Evolutionary conservation across 1,140 invertebrate species (phyloP), one percentile per base, ranked within the genome.

Genomic region (Sminthurides bifidus): DNA sequence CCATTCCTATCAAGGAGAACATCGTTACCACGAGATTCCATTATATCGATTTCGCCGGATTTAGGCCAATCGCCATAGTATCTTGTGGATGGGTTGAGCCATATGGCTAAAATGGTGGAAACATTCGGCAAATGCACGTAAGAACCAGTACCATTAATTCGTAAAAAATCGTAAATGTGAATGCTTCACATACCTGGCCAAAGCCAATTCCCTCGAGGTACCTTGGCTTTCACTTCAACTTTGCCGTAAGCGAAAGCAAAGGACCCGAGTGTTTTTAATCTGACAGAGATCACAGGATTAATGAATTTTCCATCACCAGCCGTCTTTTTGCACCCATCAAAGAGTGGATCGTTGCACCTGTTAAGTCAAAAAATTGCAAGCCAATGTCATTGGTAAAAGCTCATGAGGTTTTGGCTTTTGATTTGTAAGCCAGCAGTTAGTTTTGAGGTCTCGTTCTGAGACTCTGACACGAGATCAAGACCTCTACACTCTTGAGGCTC

Each of bases 131-230:
- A n/a, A n/a, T n/a, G n/a, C n/a, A n/a, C n/a, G n/a, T n/a, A n/a
- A n/a, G n/a, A n/a, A n/a, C n/a, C n/a, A n/a, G n/a, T n/a, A n/a
- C n/a, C n/a, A n/a, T n/a, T n/a, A n/a, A n/a, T n/a, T n/a, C n/a
- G n/a, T n/a, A n/a, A n/a, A n/a, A n/a, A n/a, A n/a, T n/a, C n/a
- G n/a, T n/a, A n/a, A n/a, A n/a, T n/a, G n/a, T n/a, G n/a, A n/a
- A n/a, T n/a, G n/a, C n/a, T n/a, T 10, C 33, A 10, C n/a, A 35
- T 35, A 56, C 83, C 79, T 69, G 85, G 84, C 76, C 82, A 82
- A 3, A 87, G 62, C 84, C 85, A 89, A 68, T 84, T n/a, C n/a
- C 33, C 33, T n/a, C n/a, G n/a, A n/a, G n/a, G n/a, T 35, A n/a
- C 33, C 33, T 35, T 72, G 15, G 73, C 73, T 37, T 68, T 61